Base-by-base conservation (phyloP, 2,113 vertebrate species). In the Mormyrus iriodes region DNA sequence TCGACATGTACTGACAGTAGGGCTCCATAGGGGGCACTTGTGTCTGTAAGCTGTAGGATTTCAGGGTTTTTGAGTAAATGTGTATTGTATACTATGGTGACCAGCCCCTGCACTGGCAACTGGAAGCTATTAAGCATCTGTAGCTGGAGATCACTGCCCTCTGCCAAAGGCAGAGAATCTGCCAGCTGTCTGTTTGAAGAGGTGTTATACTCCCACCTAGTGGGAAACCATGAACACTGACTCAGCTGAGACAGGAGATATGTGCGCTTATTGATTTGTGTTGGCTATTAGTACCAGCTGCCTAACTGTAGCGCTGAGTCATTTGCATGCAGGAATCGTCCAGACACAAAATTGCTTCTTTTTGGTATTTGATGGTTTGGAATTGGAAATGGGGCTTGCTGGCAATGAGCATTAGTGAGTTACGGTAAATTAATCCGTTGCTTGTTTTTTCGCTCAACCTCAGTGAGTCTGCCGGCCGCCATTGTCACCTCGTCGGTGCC, bases 401-500 rank as follows among this genome's bases (percentile, higher is more conserved):
- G 61, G 9, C 3, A 3, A 27, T 31, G 27, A 13, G 27, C n/a
- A 31, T 31, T 69, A 31, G 61, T n/a, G 12, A n/a, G n/a, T 82
- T 49, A 35, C 2, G 46, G 27, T 52, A 24, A 79, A 52, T 85
- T 4, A 27, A 53, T 42, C 55, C 39, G 19, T 6, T 17, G 1
- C 65, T 17, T 89, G 49, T 89, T 52, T 42, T 19, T 73, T 44
- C 83, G 24, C 93, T 48, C 94, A 87, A 92, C 88, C 91, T 89
- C 93, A 98, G 97, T 97, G 89, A 96, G 95, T 86, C 94, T 98
- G 92, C 97, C 97, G 0, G 95, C 97, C 15, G 96, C 97, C 88
- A 96, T 98, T 91, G 96, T 97, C 93, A 97, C 97, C 0, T 97
- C 97, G 0, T 96, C 97, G 0, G 96, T 97, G 91, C 96, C 97